Conservation (phyloP, 2,797 vertebrate species). For the Tadarida brasiliensis region DNA sequence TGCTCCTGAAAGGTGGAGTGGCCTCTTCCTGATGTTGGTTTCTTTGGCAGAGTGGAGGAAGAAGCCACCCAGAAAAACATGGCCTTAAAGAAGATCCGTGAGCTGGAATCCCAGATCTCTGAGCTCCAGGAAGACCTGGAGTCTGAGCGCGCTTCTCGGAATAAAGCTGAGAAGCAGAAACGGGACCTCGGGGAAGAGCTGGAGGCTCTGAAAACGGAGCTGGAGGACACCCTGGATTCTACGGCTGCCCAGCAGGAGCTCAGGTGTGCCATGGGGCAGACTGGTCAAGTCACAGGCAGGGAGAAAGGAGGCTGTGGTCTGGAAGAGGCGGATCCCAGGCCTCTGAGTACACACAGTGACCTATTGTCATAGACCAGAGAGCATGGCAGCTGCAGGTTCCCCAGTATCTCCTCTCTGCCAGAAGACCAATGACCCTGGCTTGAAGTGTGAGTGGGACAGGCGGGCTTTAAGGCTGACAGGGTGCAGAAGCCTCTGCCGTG, state of each 20-base stretch:
- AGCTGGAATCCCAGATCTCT: conserved; percentile 96
- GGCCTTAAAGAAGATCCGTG: conserved; percentile 97
- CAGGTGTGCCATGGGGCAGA: conserved; percentile 85
- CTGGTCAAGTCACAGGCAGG: background rate
- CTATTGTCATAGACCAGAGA: rapidly evolving
- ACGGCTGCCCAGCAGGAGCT: conserved; percentile 98
- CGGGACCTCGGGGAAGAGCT: conserved; percentile 98
- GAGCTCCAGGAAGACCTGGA: conserved; percentile 98
- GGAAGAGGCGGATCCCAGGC: rapidly evolving
- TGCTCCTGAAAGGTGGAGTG: background rate
- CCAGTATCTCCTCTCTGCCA: background rate
- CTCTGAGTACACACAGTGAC: background rate
- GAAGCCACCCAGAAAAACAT: conserved; percentile 97
- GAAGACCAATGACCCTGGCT: background rate
- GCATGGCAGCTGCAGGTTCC: rapidly evolving
- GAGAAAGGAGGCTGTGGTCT: background rate
- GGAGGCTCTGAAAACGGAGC: conserved; percentile 97
- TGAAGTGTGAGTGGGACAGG: background rate
- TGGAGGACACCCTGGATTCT: conserved; percentile 97
- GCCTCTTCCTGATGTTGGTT: conserved; percentile 46
- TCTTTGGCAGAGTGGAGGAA: conserved; percentile 94
- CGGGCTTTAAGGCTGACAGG: background rate
- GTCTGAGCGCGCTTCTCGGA: conserved; percentile 93
- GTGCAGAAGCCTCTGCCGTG: rapidly evolving
- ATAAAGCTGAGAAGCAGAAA: conserved; percentile 98